These are phyloP conservation scores for Drosophila eohydei DNA, from an alignment of 2,888 invertebrate genomes.

Conservation along the genomic window DNA sequence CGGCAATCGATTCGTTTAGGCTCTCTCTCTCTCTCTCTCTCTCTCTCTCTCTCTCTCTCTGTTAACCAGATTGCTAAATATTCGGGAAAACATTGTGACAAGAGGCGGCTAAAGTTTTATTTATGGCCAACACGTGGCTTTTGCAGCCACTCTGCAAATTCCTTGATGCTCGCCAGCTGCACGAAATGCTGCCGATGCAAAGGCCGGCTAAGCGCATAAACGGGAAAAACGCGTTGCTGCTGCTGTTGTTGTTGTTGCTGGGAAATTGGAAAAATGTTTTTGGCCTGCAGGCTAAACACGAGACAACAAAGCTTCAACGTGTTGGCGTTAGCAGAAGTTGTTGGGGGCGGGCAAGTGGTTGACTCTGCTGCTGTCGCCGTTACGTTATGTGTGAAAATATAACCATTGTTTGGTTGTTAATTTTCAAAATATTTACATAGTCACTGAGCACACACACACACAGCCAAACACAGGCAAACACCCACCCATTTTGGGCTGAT, in stretches of 20 bases:
- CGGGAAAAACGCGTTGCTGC: slow-evolving; percentile 29
- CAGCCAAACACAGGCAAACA: slow-evolving; percentile 1
- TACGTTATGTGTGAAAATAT: slow-evolving; percentile 67
- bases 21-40: neutral
- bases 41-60: neutral
- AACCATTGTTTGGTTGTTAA: slow-evolving; percentile 71
- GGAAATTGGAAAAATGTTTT: slow-evolving; percentile 55
- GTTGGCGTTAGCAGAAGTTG: neutral
- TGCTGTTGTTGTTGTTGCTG: slow-evolving; percentile 16
- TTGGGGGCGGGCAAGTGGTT: neutral
- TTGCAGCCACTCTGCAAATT: slow-evolving; percentile 44
- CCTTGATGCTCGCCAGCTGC: slow-evolving; percentile 48
- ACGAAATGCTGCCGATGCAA: slow-evolving; percentile 25
- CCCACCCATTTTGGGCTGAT: slow-evolving; percentile 18
- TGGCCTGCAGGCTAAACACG: slow-evolving; percentile 34
- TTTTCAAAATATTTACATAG: slow-evolving; percentile 66
- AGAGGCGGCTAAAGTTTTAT: slow-evolving; percentile 53
- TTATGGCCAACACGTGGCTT: slow-evolving; percentile 61
- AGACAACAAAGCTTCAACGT: slow-evolving; percentile 31
- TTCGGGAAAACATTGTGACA: slow-evolving; percentile 47
- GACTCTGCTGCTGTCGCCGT: slow-evolving; percentile 26
- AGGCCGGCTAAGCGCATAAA: slow-evolving; percentile 22
- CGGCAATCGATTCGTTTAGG: slow-evolving; percentile 18
- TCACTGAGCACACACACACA: slow-evolving; percentile 20
- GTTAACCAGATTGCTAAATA: slow-evolving; percentile 32